These are phyloP conservation scores for Pseudanteris insignis DNA, from an alignment of 2,888 invertebrate species.

Conservation along the genomic window DNA sequence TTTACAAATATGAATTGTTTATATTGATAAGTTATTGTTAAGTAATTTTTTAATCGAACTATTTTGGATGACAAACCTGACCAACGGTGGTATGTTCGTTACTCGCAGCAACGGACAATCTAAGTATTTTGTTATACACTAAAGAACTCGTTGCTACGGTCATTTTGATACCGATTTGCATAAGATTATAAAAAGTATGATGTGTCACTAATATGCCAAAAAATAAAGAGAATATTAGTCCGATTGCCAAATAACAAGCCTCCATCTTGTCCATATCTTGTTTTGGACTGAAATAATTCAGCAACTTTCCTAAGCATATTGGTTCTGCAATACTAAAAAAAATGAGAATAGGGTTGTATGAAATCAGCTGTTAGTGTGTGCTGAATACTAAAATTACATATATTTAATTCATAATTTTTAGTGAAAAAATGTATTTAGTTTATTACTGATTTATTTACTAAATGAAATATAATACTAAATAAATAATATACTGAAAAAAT, in stretches of 20 bases:
- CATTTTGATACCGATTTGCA: conserved; percentile 76
- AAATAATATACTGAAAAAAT: too few relatives aligned
- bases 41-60: neutral
- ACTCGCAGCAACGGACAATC: conserved; percentile 77
- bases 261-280: conserved; percentile 48
- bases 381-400: too few relatives aligned
- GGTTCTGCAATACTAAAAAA: conserved; percentile 62
- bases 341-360: too few relatives aligned
- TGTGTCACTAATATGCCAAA: conserved; percentile 69
- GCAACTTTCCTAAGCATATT: conserved; percentile 55
- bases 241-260: conserved; percentile 67
- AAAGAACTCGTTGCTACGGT: conserved; percentile 77
- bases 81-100: conserved; percentile 76
- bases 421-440: too few relatives aligned
- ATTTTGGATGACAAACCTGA: conserved; percentile 1
- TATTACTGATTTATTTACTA: too few relatives aligned
- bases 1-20: too few relatives aligned
- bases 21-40: too few relatives aligned
- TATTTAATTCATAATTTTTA: too few relatives aligned
- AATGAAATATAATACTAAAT: too few relatives aligned
- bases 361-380: too few relatives aligned
- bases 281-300: conserved; percentile 52
- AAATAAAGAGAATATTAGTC: conserved; percentile 59
- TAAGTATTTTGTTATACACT: conserved; percentile 79
- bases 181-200: conserved; percentile 67